Evolutionary conservation across 2,797 vertebrate species (phyloP).

Genomic region (Pogoniulus pusillus): DNA sequence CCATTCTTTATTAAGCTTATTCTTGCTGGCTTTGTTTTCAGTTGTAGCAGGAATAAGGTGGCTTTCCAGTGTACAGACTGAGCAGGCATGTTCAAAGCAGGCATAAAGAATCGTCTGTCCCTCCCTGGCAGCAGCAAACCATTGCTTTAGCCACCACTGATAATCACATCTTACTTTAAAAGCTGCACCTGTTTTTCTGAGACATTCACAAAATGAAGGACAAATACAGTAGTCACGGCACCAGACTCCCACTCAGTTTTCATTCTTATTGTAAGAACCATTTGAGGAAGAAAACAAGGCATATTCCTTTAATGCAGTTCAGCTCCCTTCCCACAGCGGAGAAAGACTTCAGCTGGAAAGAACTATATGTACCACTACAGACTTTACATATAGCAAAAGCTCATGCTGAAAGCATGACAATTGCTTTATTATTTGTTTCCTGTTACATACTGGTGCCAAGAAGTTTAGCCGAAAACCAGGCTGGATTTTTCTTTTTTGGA

Average conservation of each 20-base stretch:
- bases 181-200: not conserved
- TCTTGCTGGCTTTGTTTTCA: not conserved
- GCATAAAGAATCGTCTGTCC: not conserved
- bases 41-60: not conserved
- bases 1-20: not conserved
- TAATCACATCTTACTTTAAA: not conserved
- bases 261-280: not conserved
- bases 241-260: not conserved
- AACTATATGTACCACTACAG: not conserved
- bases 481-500: not conserved
- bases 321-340: not conserved
- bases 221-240: not conserved
- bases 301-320: not conserved
- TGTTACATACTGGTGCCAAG: not conserved
- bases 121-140: not conserved
- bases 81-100: not conserved
- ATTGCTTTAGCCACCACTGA: not conserved
- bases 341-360: not conserved
- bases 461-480: conserved; percentile 1
- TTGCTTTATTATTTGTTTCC: conserved; percentile 23
- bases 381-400: not conserved
- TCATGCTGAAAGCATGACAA: conserved; percentile 5
- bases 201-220: not conserved
- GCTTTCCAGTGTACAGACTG: not conserved
- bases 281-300: not conserved